Evolutionary conservation across 2,888 invertebrate genomes (phyloP).

Genomic region (Sisyra terminalis): DNA sequence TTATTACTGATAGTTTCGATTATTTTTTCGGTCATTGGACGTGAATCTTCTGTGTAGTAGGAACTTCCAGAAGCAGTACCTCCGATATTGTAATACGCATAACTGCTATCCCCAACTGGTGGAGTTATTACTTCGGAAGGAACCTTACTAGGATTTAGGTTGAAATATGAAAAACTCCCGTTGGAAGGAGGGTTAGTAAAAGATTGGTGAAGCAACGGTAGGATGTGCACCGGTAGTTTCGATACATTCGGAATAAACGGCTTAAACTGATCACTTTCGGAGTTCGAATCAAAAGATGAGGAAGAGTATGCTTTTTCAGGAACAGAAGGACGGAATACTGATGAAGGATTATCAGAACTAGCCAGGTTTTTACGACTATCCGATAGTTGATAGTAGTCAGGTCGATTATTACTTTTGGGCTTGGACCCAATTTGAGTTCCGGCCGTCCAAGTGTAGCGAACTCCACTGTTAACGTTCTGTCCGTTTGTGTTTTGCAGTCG

Average conservation of each 20-base stretch:
- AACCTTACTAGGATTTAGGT: neutral
- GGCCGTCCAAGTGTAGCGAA: constrained; percentile 1
- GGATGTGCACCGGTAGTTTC: constrained; percentile 2
- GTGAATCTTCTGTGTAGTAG: too few relatives aligned
- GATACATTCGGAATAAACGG: constrained; percentile 1
- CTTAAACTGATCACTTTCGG: neutral
- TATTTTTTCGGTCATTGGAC: too few relatives aligned
- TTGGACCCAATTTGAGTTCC: neutral
- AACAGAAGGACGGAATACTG: constrained; percentile 4
- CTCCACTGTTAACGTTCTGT: too few relatives aligned
- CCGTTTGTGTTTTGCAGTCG: neutral
- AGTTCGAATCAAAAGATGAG: neutral
- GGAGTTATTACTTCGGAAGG: constrained; percentile 1
- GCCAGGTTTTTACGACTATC: neutral
- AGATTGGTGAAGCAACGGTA: constrained; percentile 1
- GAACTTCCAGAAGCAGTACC: constrained; percentile 1
- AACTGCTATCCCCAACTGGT: neutral
- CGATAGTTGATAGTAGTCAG: neutral
- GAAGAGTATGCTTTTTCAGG: constrained; percentile 1
- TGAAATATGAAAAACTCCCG: constrained; percentile 4
- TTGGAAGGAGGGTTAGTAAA: neutral
- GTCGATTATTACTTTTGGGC: too few relatives aligned
- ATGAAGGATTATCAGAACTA: neutral
- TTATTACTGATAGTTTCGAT: too few relatives aligned
- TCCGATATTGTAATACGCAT: constrained; percentile 7